These are phyloP conservation scores for Etia nguti DNA, from an alignment of 2,113 vertebrate species.

Conservation along the genomic window DNA sequence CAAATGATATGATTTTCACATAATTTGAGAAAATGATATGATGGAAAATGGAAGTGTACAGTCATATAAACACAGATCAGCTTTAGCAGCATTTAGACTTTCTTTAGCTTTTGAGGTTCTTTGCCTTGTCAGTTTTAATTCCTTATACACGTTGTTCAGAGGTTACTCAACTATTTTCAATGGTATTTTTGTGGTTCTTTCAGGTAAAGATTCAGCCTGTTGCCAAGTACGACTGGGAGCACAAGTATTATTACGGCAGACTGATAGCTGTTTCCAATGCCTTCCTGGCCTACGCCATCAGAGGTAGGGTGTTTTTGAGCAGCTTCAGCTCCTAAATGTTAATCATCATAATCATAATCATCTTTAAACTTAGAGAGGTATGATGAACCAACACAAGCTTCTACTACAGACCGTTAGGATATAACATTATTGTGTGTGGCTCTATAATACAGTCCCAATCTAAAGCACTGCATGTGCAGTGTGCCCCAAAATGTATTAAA, in stretches of 20 bases:
- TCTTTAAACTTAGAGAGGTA: neutral
- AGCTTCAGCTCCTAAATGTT: neutral
- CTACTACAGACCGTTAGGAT: neutral
- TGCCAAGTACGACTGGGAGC: constrained; percentile 98
- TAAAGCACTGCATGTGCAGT: neutral
- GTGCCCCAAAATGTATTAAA: rapidly evolving
- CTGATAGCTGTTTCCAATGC: constrained; percentile 95
- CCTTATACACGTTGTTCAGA: neutral
- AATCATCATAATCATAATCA: neutral
- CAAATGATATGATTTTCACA: neutral
- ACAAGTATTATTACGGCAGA: constrained; percentile 96
- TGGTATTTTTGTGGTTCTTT: constrained; percentile 2
- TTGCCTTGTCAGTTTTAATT: neutral
- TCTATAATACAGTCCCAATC: neutral
- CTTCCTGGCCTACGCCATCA: constrained; percentile 93
- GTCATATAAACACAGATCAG: neutral
- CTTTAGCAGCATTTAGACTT: neutral
- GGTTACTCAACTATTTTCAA: neutral
- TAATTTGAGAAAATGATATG: neutral
- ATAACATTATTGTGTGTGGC: neutral
- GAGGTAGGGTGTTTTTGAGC: constrained; percentile 73
- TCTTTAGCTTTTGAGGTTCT: neutral
- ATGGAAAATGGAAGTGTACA: neutral
- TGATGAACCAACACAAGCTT: neutral
- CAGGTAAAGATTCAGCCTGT: constrained; percentile 98